phyloP scores from a whole-genome alignment of 1,140 invertebrate genomes.

The Mycetomoellerius zeteki region DNA sequence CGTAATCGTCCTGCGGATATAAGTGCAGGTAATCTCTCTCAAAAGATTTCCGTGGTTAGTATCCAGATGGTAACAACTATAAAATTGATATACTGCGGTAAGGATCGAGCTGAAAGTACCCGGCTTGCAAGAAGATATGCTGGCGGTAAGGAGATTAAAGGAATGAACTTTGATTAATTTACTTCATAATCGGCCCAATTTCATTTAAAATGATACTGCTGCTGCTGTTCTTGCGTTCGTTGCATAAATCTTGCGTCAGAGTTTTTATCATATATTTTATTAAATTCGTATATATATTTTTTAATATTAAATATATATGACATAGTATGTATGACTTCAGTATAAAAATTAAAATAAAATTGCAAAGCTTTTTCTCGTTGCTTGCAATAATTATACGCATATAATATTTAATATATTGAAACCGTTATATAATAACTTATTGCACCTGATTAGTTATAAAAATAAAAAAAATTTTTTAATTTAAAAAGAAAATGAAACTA shows the following conservation, averaged over 20 bases:
- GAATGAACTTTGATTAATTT: conserved; percentile 65
- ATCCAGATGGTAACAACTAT: conserved; percentile 56
- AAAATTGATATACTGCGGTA: conserved; percentile 60
- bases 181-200: conserved; percentile 52
- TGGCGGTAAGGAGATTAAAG: conserved; percentile 60
- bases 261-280: conserved; percentile 4
- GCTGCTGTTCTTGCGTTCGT: neutral
- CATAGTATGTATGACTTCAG: neutral
- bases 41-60: conserved; percentile 43
- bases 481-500: neutral
- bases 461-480: neutral
- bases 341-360: conserved; percentile 5
- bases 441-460: neutral
- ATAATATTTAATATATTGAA: conserved; percentile 9
- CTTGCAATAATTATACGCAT: neutral
- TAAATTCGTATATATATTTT: conserved; percentile 23
- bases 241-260: conserved; percentile 26
- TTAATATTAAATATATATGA: neutral
- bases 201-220: conserved; percentile 51
- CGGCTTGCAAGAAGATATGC: conserved; percentile 55
- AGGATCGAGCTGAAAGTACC: conserved; percentile 49
- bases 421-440: conserved; percentile 12
- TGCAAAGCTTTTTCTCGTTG: neutral
- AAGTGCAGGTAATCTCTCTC: conserved; percentile 59
- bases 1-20: conserved; percentile 54